Percentiles rank a stretch among this genome's conserved stretches.
These are phyloP conservation scores for Raja brachyura DNA, from an alignment of 2,113 vertebrate species.

Conservation along the genomic window DNA sequence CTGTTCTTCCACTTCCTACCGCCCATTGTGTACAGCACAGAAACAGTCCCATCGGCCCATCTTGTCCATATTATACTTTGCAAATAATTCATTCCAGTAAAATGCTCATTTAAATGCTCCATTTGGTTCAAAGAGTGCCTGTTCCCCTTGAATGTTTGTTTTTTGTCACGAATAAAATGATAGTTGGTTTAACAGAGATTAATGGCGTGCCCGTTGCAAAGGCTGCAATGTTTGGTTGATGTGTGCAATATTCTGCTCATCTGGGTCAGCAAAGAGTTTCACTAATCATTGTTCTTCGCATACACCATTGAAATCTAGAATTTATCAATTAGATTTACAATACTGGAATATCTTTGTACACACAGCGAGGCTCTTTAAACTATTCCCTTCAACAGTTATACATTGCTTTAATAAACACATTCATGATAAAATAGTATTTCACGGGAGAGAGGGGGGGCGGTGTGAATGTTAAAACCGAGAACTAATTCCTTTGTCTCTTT, in stretches of 20 bases:
- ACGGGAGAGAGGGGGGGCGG: too few species aligned
- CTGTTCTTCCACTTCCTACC: too few species aligned
- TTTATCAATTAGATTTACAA: not conserved
- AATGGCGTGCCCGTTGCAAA: not conserved
- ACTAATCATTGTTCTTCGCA: not conserved
- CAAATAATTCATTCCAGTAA: not conserved
- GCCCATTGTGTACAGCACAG: too few species aligned
- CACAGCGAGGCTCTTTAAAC: not conserved
- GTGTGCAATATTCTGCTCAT: not conserved
- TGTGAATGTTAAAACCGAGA: not conserved
- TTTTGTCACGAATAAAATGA: slow-evolving; percentile 1
- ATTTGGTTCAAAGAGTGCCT: not conserved
- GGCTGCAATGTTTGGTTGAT: not conserved
- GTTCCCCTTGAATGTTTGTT: slow-evolving; percentile 1
- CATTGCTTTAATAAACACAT: not conserved
- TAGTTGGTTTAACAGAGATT: not conserved
- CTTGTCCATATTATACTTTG: not conserved
- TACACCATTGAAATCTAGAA: not conserved
- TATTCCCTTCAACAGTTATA: not conserved
- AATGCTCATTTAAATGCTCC: too few species aligned
- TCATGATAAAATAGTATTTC: not conserved
- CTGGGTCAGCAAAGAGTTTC: not conserved
- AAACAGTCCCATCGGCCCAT: too few species aligned
- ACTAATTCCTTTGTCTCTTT: not conserved
- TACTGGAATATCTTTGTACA: not conserved